These are phyloP conservation scores for Triplophysa yarkandensis DNA, from an alignment of 2,797 vertebrate species.

Conservation along the genomic window DNA sequence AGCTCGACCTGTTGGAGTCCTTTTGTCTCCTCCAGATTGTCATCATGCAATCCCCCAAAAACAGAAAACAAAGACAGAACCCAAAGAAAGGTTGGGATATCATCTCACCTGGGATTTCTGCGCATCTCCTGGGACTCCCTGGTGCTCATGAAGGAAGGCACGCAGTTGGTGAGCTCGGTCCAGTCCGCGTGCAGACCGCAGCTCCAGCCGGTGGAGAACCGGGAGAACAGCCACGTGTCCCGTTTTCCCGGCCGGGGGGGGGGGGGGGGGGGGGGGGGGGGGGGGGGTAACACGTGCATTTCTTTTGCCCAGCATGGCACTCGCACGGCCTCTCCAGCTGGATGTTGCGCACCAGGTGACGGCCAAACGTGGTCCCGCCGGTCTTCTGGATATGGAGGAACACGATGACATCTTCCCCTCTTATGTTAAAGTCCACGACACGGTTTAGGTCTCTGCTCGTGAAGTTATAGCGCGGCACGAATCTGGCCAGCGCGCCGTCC, in stretches of 20 bases:
- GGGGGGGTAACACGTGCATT: slow-evolving; percentile 91
- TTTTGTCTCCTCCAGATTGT: slow-evolving; percentile 50
- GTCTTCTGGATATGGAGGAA: slow-evolving; percentile 98
- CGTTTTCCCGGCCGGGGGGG: slow-evolving; percentile 90
- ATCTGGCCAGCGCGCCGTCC: slow-evolving; percentile 86
- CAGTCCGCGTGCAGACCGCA: slow-evolving; percentile 96
- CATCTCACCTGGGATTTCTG: slow-evolving; percentile 53
- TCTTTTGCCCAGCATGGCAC: slow-evolving; percentile 94
- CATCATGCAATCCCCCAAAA: not conserved
- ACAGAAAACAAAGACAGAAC: slow-evolving; percentile 1
- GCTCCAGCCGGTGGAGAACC: slow-evolving; percentile 98
- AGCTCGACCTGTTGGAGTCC: slow-evolving; percentile 45
- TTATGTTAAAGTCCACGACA: slow-evolving; percentile 89
- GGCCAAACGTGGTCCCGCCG: slow-evolving; percentile 93
- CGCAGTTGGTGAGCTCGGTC: slow-evolving; percentile 94
- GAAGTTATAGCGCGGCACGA: slow-evolving; percentile 90
- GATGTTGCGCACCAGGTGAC: slow-evolving; percentile 94
- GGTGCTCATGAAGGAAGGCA: slow-evolving; percentile 86
- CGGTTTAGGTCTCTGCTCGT: slow-evolving; percentile 80
- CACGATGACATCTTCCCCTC: slow-evolving; percentile 92
- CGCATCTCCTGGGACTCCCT: slow-evolving; percentile 62
- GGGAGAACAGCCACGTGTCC: slow-evolving; percentile 95
- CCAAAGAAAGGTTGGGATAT: not conserved
- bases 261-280: too few species aligned
- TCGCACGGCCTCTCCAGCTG: slow-evolving; percentile 93